Conservation (phyloP, 1,140 invertebrate species). For the Probaryconus sp. region DNA sequence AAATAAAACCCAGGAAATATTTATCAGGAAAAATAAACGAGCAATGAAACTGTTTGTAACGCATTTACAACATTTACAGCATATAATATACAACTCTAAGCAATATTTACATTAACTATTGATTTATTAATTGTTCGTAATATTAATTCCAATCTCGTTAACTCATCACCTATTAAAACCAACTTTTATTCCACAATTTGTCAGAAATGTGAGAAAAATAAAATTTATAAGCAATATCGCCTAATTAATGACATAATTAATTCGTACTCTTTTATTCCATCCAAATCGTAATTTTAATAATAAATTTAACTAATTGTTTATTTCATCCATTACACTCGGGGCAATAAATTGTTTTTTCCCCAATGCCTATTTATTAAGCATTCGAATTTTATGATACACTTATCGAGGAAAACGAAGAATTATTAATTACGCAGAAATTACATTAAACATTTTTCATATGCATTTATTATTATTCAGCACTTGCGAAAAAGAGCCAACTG, state of each 20-base stretch:
- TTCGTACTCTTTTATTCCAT: constrained; percentile 18
- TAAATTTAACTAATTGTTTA: constrained; percentile 23
- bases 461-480: no score
- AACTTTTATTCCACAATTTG: constrained; percentile 16
- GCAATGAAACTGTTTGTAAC: constrained; percentile 21
- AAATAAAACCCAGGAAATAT: no score
- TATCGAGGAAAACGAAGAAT: neutral
- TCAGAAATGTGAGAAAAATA: constrained; percentile 18
- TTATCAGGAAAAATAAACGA: constrained; percentile 11
- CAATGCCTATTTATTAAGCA: constrained; percentile 11
- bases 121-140: constrained; percentile 32
- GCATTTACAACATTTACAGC: constrained; percentile 17
- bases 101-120: constrained; percentile 12
- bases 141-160: constrained; percentile 16
- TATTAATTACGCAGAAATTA: neutral
- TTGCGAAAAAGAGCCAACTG: no score
- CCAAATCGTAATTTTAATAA: constrained; percentile 2
- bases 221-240: constrained; percentile 25
- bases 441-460: no score
- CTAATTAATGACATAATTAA: constrained; percentile 35
- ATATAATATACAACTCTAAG: constrained; percentile 8
- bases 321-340: neutral
- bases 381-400: constrained; percentile 1
- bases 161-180: constrained; percentile 22
- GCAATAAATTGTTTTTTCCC: constrained; percentile 7